A percentile compares a stretch with the other conserved stretches of the same genome.
Conservation (phyloP, 1,140 invertebrate species). For the Pemphigus obesinymphae region DNA sequence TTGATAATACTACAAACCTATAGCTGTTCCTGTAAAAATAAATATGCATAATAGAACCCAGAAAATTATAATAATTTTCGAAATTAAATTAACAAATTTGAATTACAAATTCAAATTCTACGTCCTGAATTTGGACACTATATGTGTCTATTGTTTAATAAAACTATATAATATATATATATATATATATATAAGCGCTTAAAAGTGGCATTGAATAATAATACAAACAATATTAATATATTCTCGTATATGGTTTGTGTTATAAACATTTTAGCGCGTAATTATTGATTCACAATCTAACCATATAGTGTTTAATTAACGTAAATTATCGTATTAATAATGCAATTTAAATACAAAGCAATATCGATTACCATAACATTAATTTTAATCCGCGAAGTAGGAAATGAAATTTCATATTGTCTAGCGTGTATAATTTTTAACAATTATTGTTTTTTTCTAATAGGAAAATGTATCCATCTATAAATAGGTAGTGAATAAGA, state of each 20-base stretch:
- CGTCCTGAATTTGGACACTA: background rate
- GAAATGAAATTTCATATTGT: background rate
- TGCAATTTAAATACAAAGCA: constrained; percentile 17
- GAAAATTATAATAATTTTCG: background rate
- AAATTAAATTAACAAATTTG: background rate
- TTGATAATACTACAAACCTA: too few species aligned
- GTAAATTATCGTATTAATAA: too few species aligned
- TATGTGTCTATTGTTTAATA: background rate
- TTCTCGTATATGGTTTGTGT: too few species aligned
- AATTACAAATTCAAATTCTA: background rate
- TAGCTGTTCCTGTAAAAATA: too few species aligned
- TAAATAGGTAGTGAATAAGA: background rate
- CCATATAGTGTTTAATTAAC: background rate
- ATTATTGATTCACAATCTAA: background rate
- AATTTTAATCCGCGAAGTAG: background rate
- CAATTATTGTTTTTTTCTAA: background rate
- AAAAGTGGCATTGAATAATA: background rate
- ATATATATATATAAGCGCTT: background rate
- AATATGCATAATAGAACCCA: too few species aligned
- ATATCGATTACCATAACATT: background rate
- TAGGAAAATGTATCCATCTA: background rate
- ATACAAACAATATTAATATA: background rate
- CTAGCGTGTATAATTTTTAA: background rate
- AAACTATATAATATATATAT: background rate
- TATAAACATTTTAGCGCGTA: background rate